A percentile compares a stretch with the other conserved stretches of the same genome.
phyloP scores from a whole-genome alignment of 2,797 vertebrate species.

The Ceyx erithaca region DNA sequence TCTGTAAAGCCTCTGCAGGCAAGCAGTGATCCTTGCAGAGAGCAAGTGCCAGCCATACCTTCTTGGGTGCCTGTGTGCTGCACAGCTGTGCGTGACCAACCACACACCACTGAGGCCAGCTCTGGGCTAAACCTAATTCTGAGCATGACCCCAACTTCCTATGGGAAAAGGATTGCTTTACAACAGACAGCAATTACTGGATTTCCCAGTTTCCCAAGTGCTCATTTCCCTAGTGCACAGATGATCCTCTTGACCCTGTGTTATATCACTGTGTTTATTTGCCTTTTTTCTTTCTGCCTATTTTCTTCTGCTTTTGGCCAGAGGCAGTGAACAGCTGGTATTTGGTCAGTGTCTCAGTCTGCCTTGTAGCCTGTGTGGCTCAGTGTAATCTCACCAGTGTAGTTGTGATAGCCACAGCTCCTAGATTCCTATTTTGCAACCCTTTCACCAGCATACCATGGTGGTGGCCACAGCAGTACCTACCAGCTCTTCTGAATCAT shows the following conservation, averaged over 20 bases:
- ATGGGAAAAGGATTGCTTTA: background rate
- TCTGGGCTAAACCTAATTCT: background rate
- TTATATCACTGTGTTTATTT: background rate
- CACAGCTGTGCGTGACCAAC: background rate
- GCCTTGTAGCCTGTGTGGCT: background rate
- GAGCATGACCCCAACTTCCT: accelerated
- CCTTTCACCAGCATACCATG: accelerated
- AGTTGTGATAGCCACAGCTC: background rate
- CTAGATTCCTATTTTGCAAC: background rate
- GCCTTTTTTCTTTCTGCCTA: background rate
- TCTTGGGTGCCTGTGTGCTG: background rate
- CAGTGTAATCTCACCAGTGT: background rate
- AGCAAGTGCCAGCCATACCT: background rate
- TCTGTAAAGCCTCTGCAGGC: background rate
- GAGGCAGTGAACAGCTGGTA: background rate
- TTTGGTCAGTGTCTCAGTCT: background rate
- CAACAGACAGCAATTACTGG: background rate
- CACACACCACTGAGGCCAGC: background rate
- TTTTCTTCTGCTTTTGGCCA: background rate
- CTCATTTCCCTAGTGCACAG: background rate
- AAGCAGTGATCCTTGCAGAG: background rate
- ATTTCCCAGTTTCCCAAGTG: background rate
- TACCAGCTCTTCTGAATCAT: background rate
- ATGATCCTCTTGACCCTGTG: background rate
- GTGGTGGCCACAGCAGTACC: background rate